Base-by-base conservation (phyloP, 2,888 invertebrate species). In the Xestia rhomboidea region DNA sequence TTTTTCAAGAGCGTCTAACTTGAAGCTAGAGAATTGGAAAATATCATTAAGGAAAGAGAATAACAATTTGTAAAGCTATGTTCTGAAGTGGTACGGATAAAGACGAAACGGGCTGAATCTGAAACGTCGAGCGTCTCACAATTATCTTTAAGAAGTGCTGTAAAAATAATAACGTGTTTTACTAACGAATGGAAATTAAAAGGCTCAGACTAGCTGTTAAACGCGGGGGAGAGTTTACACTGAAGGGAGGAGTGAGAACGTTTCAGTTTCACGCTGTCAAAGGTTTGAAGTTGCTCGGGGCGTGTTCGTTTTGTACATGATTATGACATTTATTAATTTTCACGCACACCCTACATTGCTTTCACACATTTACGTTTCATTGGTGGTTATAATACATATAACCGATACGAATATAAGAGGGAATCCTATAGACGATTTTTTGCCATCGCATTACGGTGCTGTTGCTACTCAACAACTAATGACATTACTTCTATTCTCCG, bases 281-380 rank as follows among this genome's bases (percentile, higher is more conserved):
- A 93, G 90, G 90, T 90, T 83, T 85, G 83, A 80, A 89, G 87
- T 85, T 81, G 89, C 85, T 86, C 67, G 84, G 74, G 80, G 87
- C 84, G 88, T 87, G 89, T 85, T 87, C 87, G 81, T 90, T 91
- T 88, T 89, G 85, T 86, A 86, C 85, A 78, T 84, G 76, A 88
- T 88, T 87, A 79, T 85, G 85, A 90, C 88, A 90, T 92, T 94
- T 93, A 93, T 92, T 92, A 92, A 92, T 92, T 83, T 92, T 91
- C 90, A 89, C 85, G 75, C 85, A 87, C 79, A 76, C 83, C 82
- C 81, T 86, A 76, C 76, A 69, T 66, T 79, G 75, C 80, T 78
- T 86, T 86, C 77, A 85, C 80, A 85, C 84, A 85, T 85, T 67
- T 67, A 68, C 72, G 68, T 74, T 79, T 68, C 72, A 73, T 84